These are phyloP conservation scores for Drosophila lowei DNA, from an alignment of 1,140 invertebrate genomes.

Conservation along the genomic window DNA sequence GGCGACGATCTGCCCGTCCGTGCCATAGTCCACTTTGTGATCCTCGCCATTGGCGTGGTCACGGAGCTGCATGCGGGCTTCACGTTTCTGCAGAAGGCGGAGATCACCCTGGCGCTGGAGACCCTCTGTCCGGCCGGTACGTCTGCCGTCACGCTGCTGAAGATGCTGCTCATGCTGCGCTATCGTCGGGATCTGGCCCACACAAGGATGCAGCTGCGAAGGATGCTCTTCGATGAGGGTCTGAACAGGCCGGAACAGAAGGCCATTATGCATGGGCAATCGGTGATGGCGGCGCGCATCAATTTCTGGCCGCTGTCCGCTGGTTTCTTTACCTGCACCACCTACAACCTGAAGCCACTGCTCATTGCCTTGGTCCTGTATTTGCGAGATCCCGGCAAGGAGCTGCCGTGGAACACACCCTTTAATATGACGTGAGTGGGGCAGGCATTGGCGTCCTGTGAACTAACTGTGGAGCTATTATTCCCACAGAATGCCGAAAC, in stretches of 20 bases:
- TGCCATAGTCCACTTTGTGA: constrained; percentile 41
- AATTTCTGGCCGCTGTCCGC: constrained; percentile 68
- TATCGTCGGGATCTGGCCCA: constrained; percentile 50
- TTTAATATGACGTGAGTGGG: constrained; percentile 77
- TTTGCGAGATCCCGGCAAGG: constrained; percentile 11
- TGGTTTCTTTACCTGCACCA: constrained; percentile 58
- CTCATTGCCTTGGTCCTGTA: constrained; percentile 47
- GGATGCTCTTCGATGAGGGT: constrained; percentile 20
- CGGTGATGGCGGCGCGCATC: constrained; percentile 51
- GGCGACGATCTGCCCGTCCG: not conserved
- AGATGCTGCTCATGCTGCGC: constrained; percentile 62
- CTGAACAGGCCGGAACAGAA: constrained; percentile 10
- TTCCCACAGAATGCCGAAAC: constrained; percentile 51
- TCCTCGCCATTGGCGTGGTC: constrained; percentile 62
- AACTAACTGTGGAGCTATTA: not conserved
- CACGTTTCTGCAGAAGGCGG: not conserved
- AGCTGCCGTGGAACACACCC: constrained; percentile 49
- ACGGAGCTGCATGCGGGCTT: constrained; percentile 68
- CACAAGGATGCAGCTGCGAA: constrained; percentile 22
- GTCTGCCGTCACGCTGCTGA: constrained; percentile 69
- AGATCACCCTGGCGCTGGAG: constrained; percentile 59
- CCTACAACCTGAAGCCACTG: constrained; percentile 67
- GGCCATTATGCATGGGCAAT: constrained; percentile 25
- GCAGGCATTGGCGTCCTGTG: not conserved
- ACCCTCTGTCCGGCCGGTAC: constrained; percentile 73